Evolutionary conservation across 2,113 vertebrate genomes (phyloP), one percentile per base, ranked within the genome.

Genomic region (Ageneiosus marmoratus): DNA sequence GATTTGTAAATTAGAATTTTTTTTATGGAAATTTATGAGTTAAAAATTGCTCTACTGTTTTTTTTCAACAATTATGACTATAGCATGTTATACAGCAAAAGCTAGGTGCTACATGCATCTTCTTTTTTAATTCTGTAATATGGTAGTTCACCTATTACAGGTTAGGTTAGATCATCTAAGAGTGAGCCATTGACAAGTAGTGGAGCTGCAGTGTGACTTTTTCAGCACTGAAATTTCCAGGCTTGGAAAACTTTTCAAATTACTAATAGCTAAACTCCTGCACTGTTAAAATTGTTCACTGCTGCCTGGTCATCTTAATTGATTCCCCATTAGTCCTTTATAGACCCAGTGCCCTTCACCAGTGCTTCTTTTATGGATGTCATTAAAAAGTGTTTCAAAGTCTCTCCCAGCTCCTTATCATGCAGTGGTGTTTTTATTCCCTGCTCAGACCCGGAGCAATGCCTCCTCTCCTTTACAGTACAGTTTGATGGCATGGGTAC

Each of bases 371-470:
- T 89, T 88, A 89, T 86, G 48, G 84, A 77, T 65, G 72, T 73
- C 82, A 69, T 87, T 87, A 82, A 85, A 89, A 87, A 50, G 67
- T 81, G 34, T 86, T 86, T 90, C 80, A 87, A 90, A 89, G 89
- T 84, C 77, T 56, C 32, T 75, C 60, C 83, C 80, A 77, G 62
- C 83, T 81, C 70, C 83, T 85, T 86, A 89, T 89, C 88, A 78
- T 85, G 70, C 82, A 83, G 72, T 60, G 65, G 51, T 77, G 76
- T 85, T 89, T 88, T 88, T 84, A 85, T 67, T 76, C 55, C 76
- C 83, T 73, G 76, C 72, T 83, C 75, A 70, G 62, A 84, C 72
- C 70, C 24, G n/a, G 79, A 88, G 69, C 53, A 76, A 46, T 58
- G 32, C 53, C 63, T 73, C 55, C 50, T 37, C 44, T 51, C 48